phyloP scores from a whole-genome alignment of 2,888 invertebrate species.

The Caenorhabditis macrosperma region DNA sequence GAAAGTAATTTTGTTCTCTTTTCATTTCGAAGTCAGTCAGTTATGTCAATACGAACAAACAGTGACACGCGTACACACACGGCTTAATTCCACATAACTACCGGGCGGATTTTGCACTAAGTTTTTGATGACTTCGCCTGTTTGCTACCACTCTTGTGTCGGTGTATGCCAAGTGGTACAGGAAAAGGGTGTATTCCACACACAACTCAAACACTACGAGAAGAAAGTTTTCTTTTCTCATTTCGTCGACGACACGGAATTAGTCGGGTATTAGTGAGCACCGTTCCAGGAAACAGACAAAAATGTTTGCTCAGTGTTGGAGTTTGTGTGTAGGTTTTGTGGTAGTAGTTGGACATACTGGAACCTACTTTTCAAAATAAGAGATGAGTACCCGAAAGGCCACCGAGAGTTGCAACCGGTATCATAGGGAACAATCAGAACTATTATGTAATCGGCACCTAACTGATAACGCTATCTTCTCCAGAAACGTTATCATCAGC shows the following conservation, averaged over 20 bases:
- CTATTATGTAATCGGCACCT: constrained; percentile 25
- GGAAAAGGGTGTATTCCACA: constrained; percentile 9
- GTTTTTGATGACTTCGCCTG: constrained; percentile 28
- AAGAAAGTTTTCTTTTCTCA: constrained; percentile 3
- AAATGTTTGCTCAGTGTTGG: constrained; percentile 1
- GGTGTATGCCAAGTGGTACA: constrained; percentile 23
- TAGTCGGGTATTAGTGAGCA: constrained; percentile 21
- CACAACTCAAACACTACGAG: constrained; percentile 20
- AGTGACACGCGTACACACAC: constrained; percentile 3
- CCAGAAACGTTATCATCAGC: constrained; percentile 3
- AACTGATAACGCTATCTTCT: constrained; percentile 16
- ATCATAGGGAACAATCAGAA: background rate
- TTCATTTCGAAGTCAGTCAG: constrained; percentile 1
- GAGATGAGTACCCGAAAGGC: background rate
- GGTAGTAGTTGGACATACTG: background rate
- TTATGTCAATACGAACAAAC: constrained; percentile 13
- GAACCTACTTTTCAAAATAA: background rate
- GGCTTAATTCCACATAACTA: constrained; percentile 40
- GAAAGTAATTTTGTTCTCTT: constrained; percentile 3
- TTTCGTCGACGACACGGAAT: constrained; percentile 2
- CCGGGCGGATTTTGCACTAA: constrained; percentile 31
- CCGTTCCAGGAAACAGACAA: constrained; percentile 19
- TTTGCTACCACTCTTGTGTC: constrained; percentile 29
- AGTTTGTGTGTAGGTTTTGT: background rate
- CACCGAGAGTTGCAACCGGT: background rate